Base-by-base conservation (phyloP, 1,140 invertebrate species). In the Anadara kagoshimensis region DNA sequence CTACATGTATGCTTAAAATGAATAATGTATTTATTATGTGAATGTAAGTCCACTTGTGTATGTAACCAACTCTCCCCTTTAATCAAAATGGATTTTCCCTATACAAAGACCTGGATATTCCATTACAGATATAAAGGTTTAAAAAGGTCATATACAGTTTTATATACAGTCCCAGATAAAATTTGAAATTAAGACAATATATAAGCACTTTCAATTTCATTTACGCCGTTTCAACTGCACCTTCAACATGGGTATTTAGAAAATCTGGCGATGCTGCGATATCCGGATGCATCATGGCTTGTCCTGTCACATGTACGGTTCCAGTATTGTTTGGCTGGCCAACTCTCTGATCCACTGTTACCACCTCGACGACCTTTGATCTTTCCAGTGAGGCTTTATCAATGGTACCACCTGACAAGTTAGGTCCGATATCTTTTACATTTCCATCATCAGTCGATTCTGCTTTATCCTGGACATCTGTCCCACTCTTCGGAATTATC, bases 271-370 rank as follows among this genome's bases (percentile, higher is more conserved):
- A 62, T n/a, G 66, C 61, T 24, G 61, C n/a, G 18, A 75, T 75
- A 26, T 75, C 73, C 10, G 73, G 73, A 54, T 75, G 66, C 51
- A 75, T 56, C 3, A 69, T 61, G 16, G 57, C 36, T 44, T 49
- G 51, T 0, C 43, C 18, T 47, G 54, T 22, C 4, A n/a, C 24
- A 11, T 67, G 51, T 12, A 24, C 24, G 12, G 63, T 24, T 1
- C n/a, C 53, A 1, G 69, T 71, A 10, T 53, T 59, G 53, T 75
- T 75, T 12, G 58, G 8, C 36, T 65, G 20, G 16, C 63, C 51
- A n/a, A 75, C 49, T 5, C 66, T 44, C 20, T 68, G 65, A 64
- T 75, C 73, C 22, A 75, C 73, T 20, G 66, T 75, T 4, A 75
- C 73, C 0, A 75, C 51, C 47, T 75, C 73, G 3, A 73, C 49